phyloP scores from a whole-genome alignment of 1,140 invertebrate genomes.

The Brachionus paranguensis region DNA sequence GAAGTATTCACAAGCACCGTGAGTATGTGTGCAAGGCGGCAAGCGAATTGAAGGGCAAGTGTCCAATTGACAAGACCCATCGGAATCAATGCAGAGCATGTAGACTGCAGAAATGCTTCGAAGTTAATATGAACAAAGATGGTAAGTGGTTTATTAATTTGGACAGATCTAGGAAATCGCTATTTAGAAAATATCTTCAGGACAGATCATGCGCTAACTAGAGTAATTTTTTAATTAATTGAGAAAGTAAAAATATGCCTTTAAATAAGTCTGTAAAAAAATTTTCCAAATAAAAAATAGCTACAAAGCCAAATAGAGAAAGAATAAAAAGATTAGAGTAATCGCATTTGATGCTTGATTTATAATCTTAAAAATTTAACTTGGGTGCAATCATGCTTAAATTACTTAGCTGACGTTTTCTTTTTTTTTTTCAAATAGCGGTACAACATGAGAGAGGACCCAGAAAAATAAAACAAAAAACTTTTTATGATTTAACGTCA shows the following conservation, averaged over 20 bases:
- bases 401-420: not conserved
- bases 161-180: not conserved
- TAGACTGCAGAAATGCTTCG: conserved; percentile 88
- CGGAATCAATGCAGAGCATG: conserved; percentile 94
- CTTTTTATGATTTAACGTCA: not conserved
- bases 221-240: not conserved
- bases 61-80: conserved; percentile 92
- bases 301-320: conserved; percentile 17
- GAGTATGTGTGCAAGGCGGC: conserved; percentile 92
- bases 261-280: not conserved
- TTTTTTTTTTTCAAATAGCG: conserved; percentile 46
- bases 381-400: not conserved
- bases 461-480: conserved; percentile 54
- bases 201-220: not conserved
- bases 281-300: conserved; percentile 5
- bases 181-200: not conserved
- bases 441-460: conserved; percentile 63
- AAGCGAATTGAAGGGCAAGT: conserved; percentile 62
- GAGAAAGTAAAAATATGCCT: conserved; percentile 17
- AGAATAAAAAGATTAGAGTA: not conserved
- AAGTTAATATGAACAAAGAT: conserved; percentile 96
- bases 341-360: conserved; percentile 6
- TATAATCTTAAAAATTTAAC: not conserved
- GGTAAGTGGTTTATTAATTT: conserved; percentile 60
- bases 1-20: conserved; percentile 87